Percentiles rank a stretch among this genome's conserved stretches.
These are phyloP conservation scores for Rousettus madagascariensis DNA, from an alignment of 2,797 vertebrate species.

Conservation along the genomic window DNA sequence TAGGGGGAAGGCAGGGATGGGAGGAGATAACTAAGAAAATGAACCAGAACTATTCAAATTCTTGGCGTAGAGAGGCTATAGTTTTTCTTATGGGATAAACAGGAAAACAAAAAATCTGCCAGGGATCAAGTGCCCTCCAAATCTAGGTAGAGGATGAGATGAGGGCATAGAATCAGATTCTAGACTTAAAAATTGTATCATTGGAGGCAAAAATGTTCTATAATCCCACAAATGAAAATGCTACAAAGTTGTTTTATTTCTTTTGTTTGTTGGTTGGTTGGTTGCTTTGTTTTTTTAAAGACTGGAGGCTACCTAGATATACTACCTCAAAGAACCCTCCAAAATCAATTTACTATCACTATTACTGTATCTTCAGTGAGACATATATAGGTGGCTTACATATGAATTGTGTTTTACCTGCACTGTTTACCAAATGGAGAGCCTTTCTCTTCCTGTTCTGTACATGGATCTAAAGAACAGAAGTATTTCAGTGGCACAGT, in stretches of 20 bases:
- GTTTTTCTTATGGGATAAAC: neutral
- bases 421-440: neutral
- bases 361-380: neutral
- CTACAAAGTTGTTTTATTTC: neutral
- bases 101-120: neutral
- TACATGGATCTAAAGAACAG: neutral
- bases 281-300: neutral
- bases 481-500: neutral
- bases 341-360: neutral
- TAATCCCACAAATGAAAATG: neutral
- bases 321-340: neutral
- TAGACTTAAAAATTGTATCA: neutral
- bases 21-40: neutral
- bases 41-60: neutral
- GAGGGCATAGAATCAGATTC: neutral
- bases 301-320: neutral
- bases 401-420: neutral
- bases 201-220: neutral
- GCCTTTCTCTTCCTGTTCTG: neutral
- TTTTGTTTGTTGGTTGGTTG: neutral
- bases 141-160: neutral
- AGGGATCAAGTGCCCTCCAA: neutral
- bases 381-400: neutral
- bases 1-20: neutral
- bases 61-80: neutral